Evolutionary conservation across 1,140 invertebrate species (phyloP).

Genomic region (Bombus affinis): DNA sequence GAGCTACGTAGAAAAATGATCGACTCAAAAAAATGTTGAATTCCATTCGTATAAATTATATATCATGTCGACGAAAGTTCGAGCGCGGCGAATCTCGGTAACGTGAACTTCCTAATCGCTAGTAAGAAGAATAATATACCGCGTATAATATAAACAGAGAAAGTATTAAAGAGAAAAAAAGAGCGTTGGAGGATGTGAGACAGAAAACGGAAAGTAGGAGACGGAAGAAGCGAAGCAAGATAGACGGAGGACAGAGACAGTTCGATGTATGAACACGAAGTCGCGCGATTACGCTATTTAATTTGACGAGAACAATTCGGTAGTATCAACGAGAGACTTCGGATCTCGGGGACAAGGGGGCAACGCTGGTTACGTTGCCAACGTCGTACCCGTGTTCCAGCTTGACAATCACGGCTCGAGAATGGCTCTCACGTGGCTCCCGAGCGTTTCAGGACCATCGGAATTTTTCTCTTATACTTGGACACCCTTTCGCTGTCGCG

Average conservation of each 20-base stretch:
- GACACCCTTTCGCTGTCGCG: conserved; percentile 41
- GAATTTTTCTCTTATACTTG: conserved; percentile 55
- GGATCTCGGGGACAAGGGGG: conserved; percentile 80
- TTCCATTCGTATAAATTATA: neutral
- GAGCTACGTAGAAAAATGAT: neutral
- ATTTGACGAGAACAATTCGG: conserved; percentile 52
- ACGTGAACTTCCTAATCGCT: conserved; percentile 24
- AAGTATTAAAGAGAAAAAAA: neutral
- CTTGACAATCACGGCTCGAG: conserved; percentile 44
- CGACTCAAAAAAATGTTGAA: neutral
- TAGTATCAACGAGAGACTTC: conserved; percentile 53
- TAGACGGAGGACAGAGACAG: conserved; percentile 33
- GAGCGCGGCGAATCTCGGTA: conserved; percentile 16
- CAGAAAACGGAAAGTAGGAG: neutral
- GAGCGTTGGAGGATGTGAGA: conserved; percentile 24
- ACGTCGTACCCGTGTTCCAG: conserved; percentile 79
- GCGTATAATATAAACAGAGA: neutral
- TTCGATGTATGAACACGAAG: neutral
- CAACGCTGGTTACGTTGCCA: conserved; percentile 72
- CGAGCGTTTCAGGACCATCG: conserved; percentile 29
- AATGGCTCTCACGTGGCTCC: conserved; percentile 45
- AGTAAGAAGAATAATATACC: neutral
- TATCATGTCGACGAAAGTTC: neutral
- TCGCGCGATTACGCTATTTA: conserved; percentile 33
- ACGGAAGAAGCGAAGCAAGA: conserved; percentile 8